Base-by-base conservation (phyloP, 2,113 vertebrate genomes). In the Cervus canadensis region DNA sequence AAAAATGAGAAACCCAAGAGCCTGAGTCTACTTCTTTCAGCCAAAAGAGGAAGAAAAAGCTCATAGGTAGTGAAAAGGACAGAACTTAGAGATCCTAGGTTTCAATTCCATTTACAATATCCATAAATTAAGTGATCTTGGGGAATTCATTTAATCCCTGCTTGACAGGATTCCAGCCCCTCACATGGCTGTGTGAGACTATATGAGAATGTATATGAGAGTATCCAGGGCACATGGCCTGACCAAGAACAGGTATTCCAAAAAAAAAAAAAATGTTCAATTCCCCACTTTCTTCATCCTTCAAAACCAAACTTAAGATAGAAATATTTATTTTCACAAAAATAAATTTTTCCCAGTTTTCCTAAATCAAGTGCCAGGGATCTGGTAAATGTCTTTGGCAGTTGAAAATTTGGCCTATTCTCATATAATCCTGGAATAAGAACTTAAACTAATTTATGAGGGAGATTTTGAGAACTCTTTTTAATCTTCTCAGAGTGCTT, bases 341-440 rank as follows among this genome's bases (percentile, higher is more conserved):
- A 97, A 93, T 78, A 87, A 94, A 88, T 96, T 96, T 94, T 88
- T 59, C 54, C 92, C 62, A 96, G n/a, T 88, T 98, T 97, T 98
- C 91, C 97, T 96, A 97, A 94, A 83, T 91, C 78, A 83, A 95
- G 40, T 25, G 88, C 96, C 96, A 98, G 89, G 28, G 85, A 97
- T 96, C 97, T 98, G 96, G 94, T 95, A 97, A 98, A 98, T 88
- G 87, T 93, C 93, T 96, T 97, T 88, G 96, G 95, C 93, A 97
- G 82, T 52, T 97, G 76, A 96, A 96, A 88, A 95, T 85, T 7
- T 98, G 97, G 96, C 92, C 64, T 89, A 71, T 88, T 82, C 83
- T 96, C 85, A 91, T 57, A 97, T 59, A 97, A 94, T 92, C 91
- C 90, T 98, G 96, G 94, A 93, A 94, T 95, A 89, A 91, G 56